Base-by-base conservation (phyloP, 1,140 invertebrate genomes). In the Polyergus mexicanus region DNA sequence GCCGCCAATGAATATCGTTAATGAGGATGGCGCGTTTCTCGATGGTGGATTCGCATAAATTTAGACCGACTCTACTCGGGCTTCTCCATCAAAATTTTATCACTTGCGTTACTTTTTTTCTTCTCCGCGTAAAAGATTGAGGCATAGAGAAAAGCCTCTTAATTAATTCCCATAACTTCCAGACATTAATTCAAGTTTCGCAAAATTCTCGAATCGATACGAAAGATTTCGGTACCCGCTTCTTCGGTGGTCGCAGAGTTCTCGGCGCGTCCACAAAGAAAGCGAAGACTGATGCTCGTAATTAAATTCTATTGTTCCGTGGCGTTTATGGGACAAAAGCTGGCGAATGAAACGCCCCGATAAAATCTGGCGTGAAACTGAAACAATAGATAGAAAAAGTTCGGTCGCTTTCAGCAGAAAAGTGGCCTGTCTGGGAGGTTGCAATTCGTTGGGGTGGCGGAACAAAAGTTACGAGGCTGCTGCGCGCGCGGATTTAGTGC, bases 1-100 rank as follows among this genome's bases (percentile, higher is more conserved):
- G 87, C 86, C 87, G 89, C 85, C 90, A 90, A 91, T 91, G 89
- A 90, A 92, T 91, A 92, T 91, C 87, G 89, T 92, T 92, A 91
- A 92, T 92, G 91, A 92, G 91, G 86, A 81, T 85, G 76, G 85
- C 88, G 63, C 41, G 76, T 71, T 47, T 41, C 41, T 28, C 54
- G 72, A 72, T 54, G 72, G 51, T 51, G 78, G 85, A n/a, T n/a
- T 77, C 77, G 88, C 85, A 87, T 89, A 83, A 89, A 89, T 87
- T 89, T 89, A 84, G 87, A n/a, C 84, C 75, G 68, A 54, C 72
- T 69, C 72, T 69, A 32, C 58, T 56, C 54, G 28, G 75, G 78
- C 81, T 74, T 44, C 75, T 84, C 75, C 85, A 83, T 89, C 84
- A 77, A 85, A 88, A 89, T 84, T 86, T 86, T 84, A 91, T 90